Conservation (phyloP, 2,113 vertebrate species). For the Tiliqua scincoides region DNA sequence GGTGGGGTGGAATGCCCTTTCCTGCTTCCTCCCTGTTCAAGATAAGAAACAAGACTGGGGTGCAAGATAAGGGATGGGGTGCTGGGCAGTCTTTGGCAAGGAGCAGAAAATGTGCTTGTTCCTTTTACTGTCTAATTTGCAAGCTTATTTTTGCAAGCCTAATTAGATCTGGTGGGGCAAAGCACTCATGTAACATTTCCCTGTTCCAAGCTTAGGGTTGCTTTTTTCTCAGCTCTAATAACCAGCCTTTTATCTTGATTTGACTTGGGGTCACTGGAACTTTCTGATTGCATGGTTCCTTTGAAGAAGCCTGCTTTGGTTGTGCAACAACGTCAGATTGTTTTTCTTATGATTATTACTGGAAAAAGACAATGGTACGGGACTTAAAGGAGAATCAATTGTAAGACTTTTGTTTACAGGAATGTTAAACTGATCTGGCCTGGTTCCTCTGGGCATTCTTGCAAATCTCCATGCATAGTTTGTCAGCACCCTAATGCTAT, state of each 20-base stretch:
- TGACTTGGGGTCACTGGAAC: not conserved
- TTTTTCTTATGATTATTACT: constrained; percentile 23
- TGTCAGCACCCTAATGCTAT: not conserved
- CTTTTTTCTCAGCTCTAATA: not conserved
- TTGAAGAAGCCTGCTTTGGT: not conserved
- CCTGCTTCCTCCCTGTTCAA: not conserved
- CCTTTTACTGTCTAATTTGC: not conserved
- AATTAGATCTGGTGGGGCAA: constrained; percentile 5
- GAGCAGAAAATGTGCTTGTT: not conserved
- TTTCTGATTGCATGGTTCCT: not conserved
- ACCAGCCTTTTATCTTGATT: constrained; percentile 17
- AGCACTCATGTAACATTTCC: not conserved
- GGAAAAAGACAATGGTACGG: not conserved
- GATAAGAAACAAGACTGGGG: too few relatives aligned
- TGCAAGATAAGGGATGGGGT: not conserved
- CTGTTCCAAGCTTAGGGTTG: not conserved
- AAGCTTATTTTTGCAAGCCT: constrained; percentile 7
- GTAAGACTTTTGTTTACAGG: constrained; percentile 25
- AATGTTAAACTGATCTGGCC: constrained; percentile 1
- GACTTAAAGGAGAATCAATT: constrained; percentile 1
- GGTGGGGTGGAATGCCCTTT: not conserved
- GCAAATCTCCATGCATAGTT: not conserved
- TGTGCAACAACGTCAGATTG: constrained; percentile 4
- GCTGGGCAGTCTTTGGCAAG: not conserved
- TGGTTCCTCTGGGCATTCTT: not conserved